Evolutionary conservation across 2,113 vertebrate genomes (phyloP).

Genomic region (Phrynosoma platyrhinos): DNA sequence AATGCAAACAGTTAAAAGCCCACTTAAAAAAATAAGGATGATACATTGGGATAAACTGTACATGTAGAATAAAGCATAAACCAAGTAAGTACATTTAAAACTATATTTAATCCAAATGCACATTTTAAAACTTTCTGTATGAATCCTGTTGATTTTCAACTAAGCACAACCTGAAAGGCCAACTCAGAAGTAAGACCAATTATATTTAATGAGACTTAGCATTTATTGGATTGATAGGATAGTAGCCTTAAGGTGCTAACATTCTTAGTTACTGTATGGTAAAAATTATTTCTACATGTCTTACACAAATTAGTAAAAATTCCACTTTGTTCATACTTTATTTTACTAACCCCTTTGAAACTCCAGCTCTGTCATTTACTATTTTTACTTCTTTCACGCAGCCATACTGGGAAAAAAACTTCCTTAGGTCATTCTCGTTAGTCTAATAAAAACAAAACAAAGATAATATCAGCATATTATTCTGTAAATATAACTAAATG

Average conservation of each 20-base stretch:
- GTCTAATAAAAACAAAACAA: slow-evolving; percentile 75
- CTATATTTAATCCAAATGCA: not conserved
- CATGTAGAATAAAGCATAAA: not conserved
- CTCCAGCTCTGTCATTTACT: slow-evolving; percentile 84
- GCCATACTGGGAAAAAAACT: slow-evolving; percentile 87
- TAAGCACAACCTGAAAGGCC: not conserved
- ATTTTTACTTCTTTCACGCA: slow-evolving; percentile 90
- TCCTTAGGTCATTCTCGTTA: slow-evolving; percentile 84
- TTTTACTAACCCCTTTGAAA: slow-evolving; percentile 87
- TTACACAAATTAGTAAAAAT: slow-evolving; percentile 25
- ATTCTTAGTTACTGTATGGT: not conserved
- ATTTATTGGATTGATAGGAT: not conserved
- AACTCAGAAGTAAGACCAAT: no score
- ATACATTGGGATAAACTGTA: no score
- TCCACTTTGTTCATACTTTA: slow-evolving; percentile 39
- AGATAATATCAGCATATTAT: not conserved
- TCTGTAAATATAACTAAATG: not conserved
- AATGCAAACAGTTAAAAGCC: no score
- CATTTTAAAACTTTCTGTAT: not conserved
- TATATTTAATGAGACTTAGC: no score
- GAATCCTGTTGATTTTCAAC: not conserved
- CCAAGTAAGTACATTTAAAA: not conserved
- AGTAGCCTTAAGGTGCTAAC: not conserved
- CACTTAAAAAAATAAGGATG: no score
- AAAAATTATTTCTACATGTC: not conserved